These are phyloP conservation scores for Falco peregrinus DNA, from an alignment of 2,797 vertebrate species.

Conservation along the genomic window DNA sequence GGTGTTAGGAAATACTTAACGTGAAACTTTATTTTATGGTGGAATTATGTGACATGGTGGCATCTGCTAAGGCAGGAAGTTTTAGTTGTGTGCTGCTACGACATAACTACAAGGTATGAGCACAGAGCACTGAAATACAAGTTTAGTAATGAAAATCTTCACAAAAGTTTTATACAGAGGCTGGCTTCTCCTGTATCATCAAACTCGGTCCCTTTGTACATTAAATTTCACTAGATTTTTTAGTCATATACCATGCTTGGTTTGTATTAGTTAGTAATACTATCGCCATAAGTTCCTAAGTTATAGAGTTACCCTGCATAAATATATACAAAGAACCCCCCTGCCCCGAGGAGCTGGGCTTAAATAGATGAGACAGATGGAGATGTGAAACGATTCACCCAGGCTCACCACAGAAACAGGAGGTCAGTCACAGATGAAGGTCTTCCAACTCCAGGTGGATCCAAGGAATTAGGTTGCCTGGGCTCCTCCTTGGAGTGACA, in stretches of 20 bases:
- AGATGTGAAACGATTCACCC: neutral
- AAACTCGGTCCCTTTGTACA: rapidly evolving
- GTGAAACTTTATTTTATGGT: neutral
- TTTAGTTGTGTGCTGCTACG: neutral
- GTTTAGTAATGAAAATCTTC: neutral
- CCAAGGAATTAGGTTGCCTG: neutral
- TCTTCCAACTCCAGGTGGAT: neutral
- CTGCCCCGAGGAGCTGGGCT: neutral
- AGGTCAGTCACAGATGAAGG: neutral
- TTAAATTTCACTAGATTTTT: neutral
- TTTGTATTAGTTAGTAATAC: neutral
- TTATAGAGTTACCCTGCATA: neutral
- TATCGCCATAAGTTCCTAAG: neutral
- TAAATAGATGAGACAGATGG: neutral
- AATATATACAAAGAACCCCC: neutral
- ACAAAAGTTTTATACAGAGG: neutral
- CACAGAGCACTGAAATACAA: neutral
- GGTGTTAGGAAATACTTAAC: neutral
- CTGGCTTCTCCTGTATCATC: neutral
- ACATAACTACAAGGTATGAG: neutral
- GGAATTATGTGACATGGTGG: neutral
- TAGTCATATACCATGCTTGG: rapidly evolving
- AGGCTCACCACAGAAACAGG: neutral
- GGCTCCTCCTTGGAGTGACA: neutral
- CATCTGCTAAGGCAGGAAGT: neutral